Percentiles rank a stretch among this genome's conserved stretches.
Conservation (phyloP, 2,888 invertebrate species). For the Fabriciana adippe region DNA sequence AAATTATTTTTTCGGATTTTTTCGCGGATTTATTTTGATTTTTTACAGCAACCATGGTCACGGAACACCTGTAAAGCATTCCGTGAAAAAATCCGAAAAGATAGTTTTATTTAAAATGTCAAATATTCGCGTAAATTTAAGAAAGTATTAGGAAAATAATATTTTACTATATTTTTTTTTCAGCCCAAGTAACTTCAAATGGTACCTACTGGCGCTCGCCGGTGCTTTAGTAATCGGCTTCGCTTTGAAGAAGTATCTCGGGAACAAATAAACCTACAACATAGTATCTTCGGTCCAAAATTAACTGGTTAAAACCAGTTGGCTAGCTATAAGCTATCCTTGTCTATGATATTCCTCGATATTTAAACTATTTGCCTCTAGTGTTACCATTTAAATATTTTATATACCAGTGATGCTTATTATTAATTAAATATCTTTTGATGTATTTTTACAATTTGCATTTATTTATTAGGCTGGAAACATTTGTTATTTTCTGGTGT, state of each 20-base stretch:
- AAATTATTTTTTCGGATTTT: no score
- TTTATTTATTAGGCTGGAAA: slow-evolving; percentile 6
- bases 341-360: no score
- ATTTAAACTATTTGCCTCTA: not conserved
- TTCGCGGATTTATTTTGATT: no score
- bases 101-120: no score
- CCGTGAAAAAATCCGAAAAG: no score
- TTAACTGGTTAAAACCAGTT: slow-evolving; percentile 12
- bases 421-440: slow-evolving; percentile 2
- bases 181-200: slow-evolving; percentile 57
- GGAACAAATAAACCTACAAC: slow-evolving; percentile 21
- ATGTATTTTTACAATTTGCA: not conserved
- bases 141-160: no score
- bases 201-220: slow-evolving; percentile 58
- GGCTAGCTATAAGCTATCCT: slow-evolving; percentile 16
- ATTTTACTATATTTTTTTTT: slow-evolving; percentile 30
- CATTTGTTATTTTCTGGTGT: slow-evolving; percentile 1
- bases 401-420: not conserved
- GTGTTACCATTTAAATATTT: slow-evolving; percentile 8
- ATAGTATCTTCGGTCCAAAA: slow-evolving; percentile 37
- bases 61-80: no score
- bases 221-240: slow-evolving; percentile 58
- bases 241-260: slow-evolving; percentile 54
- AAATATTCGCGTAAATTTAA: no score
- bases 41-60: no score